Base-by-base conservation (phyloP, 2,113 vertebrate genomes). In the Chionomys nivalis region DNA sequence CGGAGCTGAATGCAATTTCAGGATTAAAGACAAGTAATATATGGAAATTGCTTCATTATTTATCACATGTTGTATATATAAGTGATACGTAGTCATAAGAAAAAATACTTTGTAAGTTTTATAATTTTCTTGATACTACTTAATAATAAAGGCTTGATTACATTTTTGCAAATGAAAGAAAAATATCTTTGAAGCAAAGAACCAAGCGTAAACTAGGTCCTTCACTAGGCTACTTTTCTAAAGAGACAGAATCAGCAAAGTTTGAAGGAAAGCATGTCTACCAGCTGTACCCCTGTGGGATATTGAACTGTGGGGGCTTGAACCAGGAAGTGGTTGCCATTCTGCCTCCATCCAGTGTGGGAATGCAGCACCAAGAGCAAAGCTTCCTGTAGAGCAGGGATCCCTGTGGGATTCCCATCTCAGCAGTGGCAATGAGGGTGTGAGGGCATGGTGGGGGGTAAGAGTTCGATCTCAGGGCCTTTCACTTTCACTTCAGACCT, bases 271-370 rank as follows among this genome's bases (percentile, higher is more conserved):
- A 86, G 26, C 31, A 73, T 66, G 83, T 76, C 63, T 52, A 77
- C 55, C 31, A 81, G n/a, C 44, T 78, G 28, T 8, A 26, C 28
- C 14, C 52, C 75, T 65, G 49, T 44, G 17, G 14, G 13, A 79
- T 42, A 86, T 11, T 72, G n/a, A 96, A 81, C 70, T 42, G 86
- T 33, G 89, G 58, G 82, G 16, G 3, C 78, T 89, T 91, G 31
- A 63, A 66, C 93, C 73, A 36, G 21, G 65, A 61, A 36, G 33
- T 55, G 31, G 19, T 19, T 36, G 12, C 49, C 55, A 42, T 73
- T 26, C 31, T 16, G 28, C 36, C 26, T 66, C 42, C 75, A 47
- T 91, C 13, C 78, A 83, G 42, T 66, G 2, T 17, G 17, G 17
- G 0, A 52, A 26, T 39, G 10, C 33, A 75, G 61, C 68, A 63